A percentile compares a stretch with the other conserved stretches of the same genome.
These are phyloP conservation scores for Drosophila atroscutellata DNA, from an alignment of 2,888 invertebrate species.

Conservation along the genomic window DNA sequence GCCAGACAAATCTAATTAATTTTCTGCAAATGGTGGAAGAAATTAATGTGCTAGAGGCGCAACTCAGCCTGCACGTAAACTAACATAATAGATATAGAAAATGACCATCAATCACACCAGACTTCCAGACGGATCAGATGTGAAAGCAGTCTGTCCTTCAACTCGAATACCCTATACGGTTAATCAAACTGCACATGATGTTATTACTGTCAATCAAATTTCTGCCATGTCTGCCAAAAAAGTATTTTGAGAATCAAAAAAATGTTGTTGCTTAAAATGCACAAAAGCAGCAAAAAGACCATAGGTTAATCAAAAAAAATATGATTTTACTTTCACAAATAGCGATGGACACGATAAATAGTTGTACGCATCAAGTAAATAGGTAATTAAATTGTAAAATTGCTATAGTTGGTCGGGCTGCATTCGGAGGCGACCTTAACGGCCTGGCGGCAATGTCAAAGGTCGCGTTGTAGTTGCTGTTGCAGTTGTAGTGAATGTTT, in stretches of 20 bases:
- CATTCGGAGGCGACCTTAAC: slow-evolving; percentile 2
- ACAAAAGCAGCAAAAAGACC: not conserved
- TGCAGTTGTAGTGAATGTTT: slow-evolving; percentile 59
- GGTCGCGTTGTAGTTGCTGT: slow-evolving; percentile 44
- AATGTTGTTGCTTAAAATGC: not conserved
- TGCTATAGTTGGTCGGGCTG: slow-evolving; percentile 1
- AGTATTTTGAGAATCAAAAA: not conserved
- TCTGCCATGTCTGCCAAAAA: not conserved
- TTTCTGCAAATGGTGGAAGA: slow-evolving; percentile 17
- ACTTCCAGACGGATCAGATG: not conserved
- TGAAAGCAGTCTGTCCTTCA: not conserved
- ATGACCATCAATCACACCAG: not conserved
- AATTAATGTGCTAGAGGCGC: not conserved
- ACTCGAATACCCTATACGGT: not conserved
- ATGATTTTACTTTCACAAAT: slow-evolving; percentile 23
- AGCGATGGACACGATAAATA: slow-evolving; percentile 14
- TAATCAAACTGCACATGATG: not conserved
- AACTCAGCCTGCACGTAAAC: slow-evolving; percentile 1
- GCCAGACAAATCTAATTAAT: slow-evolving; percentile 52
- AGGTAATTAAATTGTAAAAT: slow-evolving; percentile 56
- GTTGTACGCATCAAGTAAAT: slow-evolving; percentile 40
- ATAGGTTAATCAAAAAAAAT: slow-evolving; percentile 35
- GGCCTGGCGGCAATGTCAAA: slow-evolving; percentile 64
- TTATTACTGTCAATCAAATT: slow-evolving; percentile 2
- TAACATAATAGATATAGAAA: not conserved